These are phyloP conservation scores for Ptiloglossa arizonensis DNA, from an alignment of 1,140 invertebrate genomes.

Conservation along the genomic window DNA sequence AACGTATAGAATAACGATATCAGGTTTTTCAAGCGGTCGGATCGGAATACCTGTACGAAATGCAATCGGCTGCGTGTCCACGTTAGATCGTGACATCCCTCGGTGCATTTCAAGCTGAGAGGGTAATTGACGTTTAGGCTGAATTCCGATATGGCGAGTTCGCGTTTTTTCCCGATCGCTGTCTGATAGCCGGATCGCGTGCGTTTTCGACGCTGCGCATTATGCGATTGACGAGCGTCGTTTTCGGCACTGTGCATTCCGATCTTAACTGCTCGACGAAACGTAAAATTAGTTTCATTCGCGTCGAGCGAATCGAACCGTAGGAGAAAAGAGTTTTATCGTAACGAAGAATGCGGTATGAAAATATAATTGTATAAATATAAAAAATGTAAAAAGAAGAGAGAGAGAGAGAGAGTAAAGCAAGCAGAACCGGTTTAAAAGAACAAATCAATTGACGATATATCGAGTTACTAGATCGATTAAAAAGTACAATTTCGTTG, in stretches of 20 bases:
- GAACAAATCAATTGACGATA: too few relatives aligned
- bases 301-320: too few relatives aligned
- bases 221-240: background rate
- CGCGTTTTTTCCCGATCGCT: background rate
- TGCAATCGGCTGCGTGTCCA: background rate
- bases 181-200: slow-evolving; percentile 10
- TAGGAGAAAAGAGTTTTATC: too few relatives aligned
- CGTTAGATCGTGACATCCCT: slow-evolving; percentile 1
- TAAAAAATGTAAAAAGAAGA: too few relatives aligned
- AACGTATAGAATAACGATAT: slow-evolving; percentile 34
- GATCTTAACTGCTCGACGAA: slow-evolving; percentile 25
- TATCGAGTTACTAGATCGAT: too few relatives aligned
- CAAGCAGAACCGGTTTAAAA: too few relatives aligned
- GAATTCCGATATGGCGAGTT: slow-evolving; percentile 22
- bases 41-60: slow-evolving; percentile 7
- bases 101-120: slow-evolving; percentile 20
- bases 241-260: background rate
- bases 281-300: too few relatives aligned
- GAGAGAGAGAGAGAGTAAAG: too few relatives aligned
- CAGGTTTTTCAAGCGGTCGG: slow-evolving; percentile 25
- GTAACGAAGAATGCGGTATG: too few relatives aligned
- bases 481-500: too few relatives aligned
- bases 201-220: background rate
- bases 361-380: too few relatives aligned
- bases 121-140: slow-evolving; percentile 42